Conservation (phyloP, 2,113 vertebrate genomes). For the Nannobrachium achirus region DNA sequence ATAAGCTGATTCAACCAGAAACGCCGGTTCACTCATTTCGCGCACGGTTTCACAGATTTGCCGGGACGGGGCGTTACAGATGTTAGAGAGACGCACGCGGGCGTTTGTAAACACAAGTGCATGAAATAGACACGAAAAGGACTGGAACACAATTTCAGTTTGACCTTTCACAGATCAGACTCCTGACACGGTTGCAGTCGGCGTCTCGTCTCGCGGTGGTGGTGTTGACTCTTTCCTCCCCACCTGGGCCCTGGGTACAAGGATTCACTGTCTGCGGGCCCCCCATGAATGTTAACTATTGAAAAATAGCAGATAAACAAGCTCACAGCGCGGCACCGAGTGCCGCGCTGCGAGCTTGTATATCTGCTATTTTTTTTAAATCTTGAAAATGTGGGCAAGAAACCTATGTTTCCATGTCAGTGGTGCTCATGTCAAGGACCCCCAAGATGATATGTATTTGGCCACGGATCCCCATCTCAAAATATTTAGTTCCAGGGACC, state of each 20-base stretch:
- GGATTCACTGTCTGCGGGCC: too few relatives aligned
- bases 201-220: slow-evolving; percentile 23
- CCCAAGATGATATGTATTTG: too few relatives aligned
- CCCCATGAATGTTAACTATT: too few relatives aligned
- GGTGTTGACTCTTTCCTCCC: slow-evolving; percentile 8
- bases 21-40: slow-evolving; percentile 27
- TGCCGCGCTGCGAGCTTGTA: slow-evolving; percentile 17
- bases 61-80: slow-evolving; percentile 13
- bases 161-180: slow-evolving; percentile 60
- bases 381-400: too few relatives aligned
- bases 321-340: too few relatives aligned
- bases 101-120: slow-evolving; percentile 27
- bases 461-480: too few relatives aligned
- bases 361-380: slow-evolving; percentile 14
- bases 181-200: slow-evolving; percentile 14
- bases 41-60: slow-evolving; percentile 30
- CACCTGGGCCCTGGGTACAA: too few relatives aligned
- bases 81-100: slow-evolving; percentile 18
- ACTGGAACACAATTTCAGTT: slow-evolving; percentile 34
- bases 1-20: too few relatives aligned
- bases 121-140: slow-evolving; percentile 18
- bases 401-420: too few relatives aligned
- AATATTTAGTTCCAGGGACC: too few relatives aligned
- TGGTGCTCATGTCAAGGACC: too few relatives aligned
- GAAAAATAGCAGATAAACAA: too few relatives aligned